Evolutionary conservation across 2,797 vertebrate species (phyloP).

Genomic region (Peromyscus melanophrys): DNA sequence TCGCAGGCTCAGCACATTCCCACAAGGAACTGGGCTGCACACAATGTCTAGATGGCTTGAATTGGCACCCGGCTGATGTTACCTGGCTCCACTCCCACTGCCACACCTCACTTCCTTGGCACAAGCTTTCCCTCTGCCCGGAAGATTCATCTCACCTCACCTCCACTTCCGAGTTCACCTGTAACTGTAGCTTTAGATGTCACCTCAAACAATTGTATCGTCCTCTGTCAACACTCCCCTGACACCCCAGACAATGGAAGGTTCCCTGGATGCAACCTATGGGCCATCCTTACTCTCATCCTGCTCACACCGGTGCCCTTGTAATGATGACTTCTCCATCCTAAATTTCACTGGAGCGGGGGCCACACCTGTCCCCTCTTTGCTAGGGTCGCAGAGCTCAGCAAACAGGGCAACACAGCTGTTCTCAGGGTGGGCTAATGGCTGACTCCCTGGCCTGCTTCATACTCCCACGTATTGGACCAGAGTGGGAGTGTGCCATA

Average conservation of each 20-base stretch:
- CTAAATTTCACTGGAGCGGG: neutral
- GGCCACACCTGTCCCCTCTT: rapidly evolving
- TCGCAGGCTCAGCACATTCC: neutral
- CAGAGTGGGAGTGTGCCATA: rapidly evolving
- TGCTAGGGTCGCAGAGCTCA: neutral
- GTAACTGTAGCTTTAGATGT: neutral
- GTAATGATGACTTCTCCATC: neutral
- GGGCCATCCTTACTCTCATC: neutral
- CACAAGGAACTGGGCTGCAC: neutral
- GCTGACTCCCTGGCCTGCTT: too few relatives aligned
- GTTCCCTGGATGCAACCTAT: neutral
- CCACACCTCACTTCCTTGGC: neutral
- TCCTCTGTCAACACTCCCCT: neutral
- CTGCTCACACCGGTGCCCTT: neutral
- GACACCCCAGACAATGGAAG: neutral
- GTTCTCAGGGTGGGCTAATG: too few relatives aligned
- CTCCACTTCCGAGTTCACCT: neutral
- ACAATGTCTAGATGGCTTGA: neutral
- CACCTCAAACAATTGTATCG: neutral
- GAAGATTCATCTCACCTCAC: neutral
- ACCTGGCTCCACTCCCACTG: neutral
- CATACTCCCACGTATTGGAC: neutral
- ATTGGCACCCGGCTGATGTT: neutral
- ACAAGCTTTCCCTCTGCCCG: neutral
- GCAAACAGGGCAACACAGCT: neutral